Evolutionary conservation across 2,113 vertebrate genomes (phyloP).

Genomic region (Lipotes vexillifer): DNA sequence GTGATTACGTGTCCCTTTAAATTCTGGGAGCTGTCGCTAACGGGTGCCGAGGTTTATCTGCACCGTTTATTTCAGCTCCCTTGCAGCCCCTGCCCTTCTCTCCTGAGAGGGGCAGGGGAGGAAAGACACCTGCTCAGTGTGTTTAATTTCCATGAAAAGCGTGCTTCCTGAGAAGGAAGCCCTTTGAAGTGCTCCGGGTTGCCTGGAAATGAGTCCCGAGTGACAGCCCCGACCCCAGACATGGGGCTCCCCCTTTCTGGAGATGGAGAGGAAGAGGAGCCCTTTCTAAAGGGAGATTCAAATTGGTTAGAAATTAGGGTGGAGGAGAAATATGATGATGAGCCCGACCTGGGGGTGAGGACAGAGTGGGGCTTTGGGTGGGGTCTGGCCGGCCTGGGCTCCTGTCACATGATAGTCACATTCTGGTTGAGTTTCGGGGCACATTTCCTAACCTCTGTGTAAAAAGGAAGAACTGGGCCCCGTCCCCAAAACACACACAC

Average conservation of each 20-base stretch:
- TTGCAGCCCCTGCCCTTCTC: not conserved
- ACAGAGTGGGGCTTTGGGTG: not conserved
- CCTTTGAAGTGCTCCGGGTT: constrained; percentile 66
- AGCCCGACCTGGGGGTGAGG: not conserved
- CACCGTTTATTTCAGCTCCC: constrained; percentile 57
- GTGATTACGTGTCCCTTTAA: constrained; percentile 65
- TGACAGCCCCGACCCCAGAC: constrained; percentile 58
- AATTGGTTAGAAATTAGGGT: not conserved
- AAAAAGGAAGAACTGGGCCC: not conserved
- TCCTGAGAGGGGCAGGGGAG: not conserved
- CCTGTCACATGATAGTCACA: rapidly evolving
- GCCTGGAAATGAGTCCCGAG: constrained; percentile 68
- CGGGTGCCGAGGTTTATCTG: constrained; percentile 49
- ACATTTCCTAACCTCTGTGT: rapidly evolving
- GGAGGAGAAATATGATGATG: not conserved
- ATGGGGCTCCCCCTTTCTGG: constrained; percentile 24
- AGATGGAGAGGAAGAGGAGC: not conserved
- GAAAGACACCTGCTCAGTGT: constrained; percentile 43
- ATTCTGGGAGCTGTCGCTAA: constrained; percentile 71
- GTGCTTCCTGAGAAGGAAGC: constrained; percentile 25
- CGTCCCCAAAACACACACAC: too few species aligned
- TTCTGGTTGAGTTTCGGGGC: rapidly evolving
- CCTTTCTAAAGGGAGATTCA: not conserved
- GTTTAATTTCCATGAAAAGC: constrained; percentile 60
- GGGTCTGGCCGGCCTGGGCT: not conserved